Base-by-base conservation (phyloP, 2,797 vertebrate species). In the Danio albolineatus region DNA sequence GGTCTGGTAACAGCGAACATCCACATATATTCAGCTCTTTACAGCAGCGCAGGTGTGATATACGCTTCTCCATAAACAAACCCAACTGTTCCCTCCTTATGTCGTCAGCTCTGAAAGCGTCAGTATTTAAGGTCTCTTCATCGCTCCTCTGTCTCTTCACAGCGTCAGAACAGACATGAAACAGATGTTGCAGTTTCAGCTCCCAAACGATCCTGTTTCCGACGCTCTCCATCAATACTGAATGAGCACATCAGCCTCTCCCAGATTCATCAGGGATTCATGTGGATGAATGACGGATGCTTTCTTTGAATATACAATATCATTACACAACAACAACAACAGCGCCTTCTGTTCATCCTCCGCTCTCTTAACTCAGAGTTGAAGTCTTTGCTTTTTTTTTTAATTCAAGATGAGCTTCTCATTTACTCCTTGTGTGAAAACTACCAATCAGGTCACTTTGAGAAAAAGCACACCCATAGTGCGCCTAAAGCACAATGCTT, bases 181-280 rank as follows among this genome's bases (percentile, higher is more conserved):
- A 79, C 77, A 83, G 82, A 75, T 83, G 82, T 49, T 75, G 65
- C 10, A 36, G 53, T 53, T 76, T 74, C 51, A 14, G 4, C 44
- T 71, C 77, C 46, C 65, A 19, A 75, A 76, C 76, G 61, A 49
- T 64, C 69, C 66, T 2, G 17, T 79, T 79, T 61, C 56, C 10
- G 10, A 41, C 6, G 5, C 62, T 49, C 69, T 76, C 5, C 64
- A 75, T 75, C 73, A 76, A 75, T 70, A 80, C 89, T 90, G 88
- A 86, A 79, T 71, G 61, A 80, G 81, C 82, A 66, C 76, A 61
- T 84, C 83, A 88, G 66, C 84, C 56, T 12, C 82, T 86, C 83
- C 87, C 88, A 89, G 85, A 90, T 89, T 88, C 87, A 85, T 75
- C 83, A 90, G 89, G 87, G 84, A 78, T 89, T 88, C 88, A 78